phyloP scores from a whole-genome alignment of 2,113 vertebrate genomes.

The Macrotus californicus region DNA sequence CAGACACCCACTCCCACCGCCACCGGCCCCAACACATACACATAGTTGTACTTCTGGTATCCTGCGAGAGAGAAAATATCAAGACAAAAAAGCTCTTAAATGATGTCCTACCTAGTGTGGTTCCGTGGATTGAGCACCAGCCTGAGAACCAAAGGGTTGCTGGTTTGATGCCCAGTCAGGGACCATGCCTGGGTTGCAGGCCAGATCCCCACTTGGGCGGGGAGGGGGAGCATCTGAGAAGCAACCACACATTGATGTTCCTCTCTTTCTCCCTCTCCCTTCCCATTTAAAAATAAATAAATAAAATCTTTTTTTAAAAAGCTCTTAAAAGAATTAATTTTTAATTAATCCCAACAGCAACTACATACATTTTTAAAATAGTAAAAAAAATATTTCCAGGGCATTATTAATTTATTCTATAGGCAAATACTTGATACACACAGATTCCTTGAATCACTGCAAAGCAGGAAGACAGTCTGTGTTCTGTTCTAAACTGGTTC shows the following conservation, averaged over 20 bases:
- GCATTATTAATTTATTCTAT: not conserved
- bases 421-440: not conserved
- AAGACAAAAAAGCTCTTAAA: not conserved
- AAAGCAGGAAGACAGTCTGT: not conserved
- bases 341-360: not conserved
- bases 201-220: no score
- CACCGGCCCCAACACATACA: not conserved
- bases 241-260: no score
- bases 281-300: no score
- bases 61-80: not conserved
- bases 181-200: no score
- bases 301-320: not conserved
- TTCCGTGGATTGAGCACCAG: no score
- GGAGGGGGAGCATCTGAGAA: no score
- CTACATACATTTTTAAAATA: not conserved
- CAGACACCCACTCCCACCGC: not conserved
- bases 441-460: not conserved
- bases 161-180: no score
- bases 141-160: no score
- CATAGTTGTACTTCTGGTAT: not conserved
- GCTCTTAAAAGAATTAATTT: not conserved
- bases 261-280: no score
- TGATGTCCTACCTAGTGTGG: not conserved
- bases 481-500: not conserved
- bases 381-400: not conserved